These are phyloP conservation scores for Hydriomena furcata DNA, from an alignment of 2,888 invertebrate species.

Conservation along the genomic window DNA sequence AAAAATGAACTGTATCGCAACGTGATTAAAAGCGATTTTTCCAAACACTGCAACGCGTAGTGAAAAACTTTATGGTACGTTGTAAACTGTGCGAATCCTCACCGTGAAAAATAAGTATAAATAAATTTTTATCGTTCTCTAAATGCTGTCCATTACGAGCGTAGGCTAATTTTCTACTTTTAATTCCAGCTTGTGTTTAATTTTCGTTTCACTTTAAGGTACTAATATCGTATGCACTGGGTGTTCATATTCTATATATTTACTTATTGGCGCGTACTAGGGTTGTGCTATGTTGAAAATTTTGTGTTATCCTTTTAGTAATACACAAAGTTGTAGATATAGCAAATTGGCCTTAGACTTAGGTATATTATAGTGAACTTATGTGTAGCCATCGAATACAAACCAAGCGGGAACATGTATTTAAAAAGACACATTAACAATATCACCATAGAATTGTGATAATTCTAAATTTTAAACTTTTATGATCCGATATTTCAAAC, in stretches of 20 bases:
- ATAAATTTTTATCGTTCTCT: conserved; percentile 36
- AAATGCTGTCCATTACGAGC: conserved; percentile 58
- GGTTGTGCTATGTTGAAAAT: conserved; percentile 68
- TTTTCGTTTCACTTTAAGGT: conserved; percentile 65
- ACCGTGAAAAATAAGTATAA: conserved; percentile 25
- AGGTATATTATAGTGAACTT: conserved; percentile 67
- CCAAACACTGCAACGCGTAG: conserved; percentile 7
- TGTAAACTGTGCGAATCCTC: conserved; percentile 27
- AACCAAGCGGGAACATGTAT: conserved; percentile 70
- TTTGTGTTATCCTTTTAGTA: conserved; percentile 66
- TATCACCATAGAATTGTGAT: conserved; percentile 62
- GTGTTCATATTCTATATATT: conserved; percentile 67
- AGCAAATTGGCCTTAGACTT: conserved; percentile 77
- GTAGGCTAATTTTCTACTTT: conserved; percentile 61
- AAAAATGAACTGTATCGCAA: conserved; percentile 15
- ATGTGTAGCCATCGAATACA: conserved; percentile 58
- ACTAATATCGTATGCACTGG: conserved; percentile 75
- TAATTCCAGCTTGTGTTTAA: conserved; percentile 70
- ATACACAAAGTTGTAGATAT: conserved; percentile 78
- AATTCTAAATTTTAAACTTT: conserved; percentile 47
- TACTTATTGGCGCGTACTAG: conserved; percentile 51
- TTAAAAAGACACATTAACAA: conserved; percentile 69
- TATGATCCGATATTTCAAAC: conserved; percentile 52
- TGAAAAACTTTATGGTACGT: conserved; percentile 8
- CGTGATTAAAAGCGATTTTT: conserved; percentile 6